phyloP scores from a whole-genome alignment of 2,113 vertebrate genomes.

The Coptodon bakossiorum region DNA sequence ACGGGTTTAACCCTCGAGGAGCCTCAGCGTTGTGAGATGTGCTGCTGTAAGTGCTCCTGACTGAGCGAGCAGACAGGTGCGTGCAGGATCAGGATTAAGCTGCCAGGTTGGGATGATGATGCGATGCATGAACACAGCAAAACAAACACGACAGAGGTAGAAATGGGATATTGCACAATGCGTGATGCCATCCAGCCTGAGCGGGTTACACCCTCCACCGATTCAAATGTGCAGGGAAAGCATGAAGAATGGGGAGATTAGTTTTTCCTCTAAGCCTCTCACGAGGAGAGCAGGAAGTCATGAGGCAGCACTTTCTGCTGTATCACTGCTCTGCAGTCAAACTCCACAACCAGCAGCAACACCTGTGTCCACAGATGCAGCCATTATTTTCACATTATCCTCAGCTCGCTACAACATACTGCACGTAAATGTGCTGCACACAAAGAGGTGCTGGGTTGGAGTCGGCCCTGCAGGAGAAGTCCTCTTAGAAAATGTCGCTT shows the following conservation, averaged over 20 bases:
- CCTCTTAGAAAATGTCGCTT: rapidly evolving
- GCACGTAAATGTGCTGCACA: not conserved
- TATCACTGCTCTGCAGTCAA: not conserved
- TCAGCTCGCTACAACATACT: not conserved
- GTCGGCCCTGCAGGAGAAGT: not conserved
- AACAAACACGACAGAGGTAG: not conserved
- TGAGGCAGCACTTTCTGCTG: not conserved
- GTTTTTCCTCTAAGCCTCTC: not conserved
- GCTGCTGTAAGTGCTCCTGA: not conserved
- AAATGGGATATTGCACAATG: not conserved
- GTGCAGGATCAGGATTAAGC: not conserved
- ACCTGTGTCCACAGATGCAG: not conserved
- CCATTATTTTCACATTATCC: not conserved
- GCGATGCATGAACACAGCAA: not conserved
- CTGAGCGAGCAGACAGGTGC: not conserved
- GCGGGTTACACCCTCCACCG: not conserved
- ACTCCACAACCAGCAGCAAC: not conserved
- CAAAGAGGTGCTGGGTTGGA: not conserved
- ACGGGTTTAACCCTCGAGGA: not conserved
- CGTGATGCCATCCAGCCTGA: not conserved
- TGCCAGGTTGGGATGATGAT: not conserved
- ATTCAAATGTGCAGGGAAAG: not conserved
- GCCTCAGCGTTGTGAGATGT: not conserved
- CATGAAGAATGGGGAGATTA: not conserved
- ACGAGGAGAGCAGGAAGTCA: not conserved